Evolutionary conservation across 2,113 vertebrate genomes (phyloP).

Genomic region (Grus americana): DNA sequence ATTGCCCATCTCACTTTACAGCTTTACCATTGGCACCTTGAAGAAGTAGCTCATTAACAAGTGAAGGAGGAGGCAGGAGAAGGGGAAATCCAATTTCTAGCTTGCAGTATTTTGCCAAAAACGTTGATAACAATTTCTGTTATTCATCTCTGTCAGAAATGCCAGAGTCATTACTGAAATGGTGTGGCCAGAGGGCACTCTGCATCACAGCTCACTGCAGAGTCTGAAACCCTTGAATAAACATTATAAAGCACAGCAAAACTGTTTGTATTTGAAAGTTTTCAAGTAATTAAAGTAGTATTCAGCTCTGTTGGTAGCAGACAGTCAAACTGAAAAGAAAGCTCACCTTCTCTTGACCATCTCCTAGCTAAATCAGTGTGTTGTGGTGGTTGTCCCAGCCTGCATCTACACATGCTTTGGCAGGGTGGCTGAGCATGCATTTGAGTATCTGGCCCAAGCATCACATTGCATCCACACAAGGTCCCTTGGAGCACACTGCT

Average conservation of each 20-base stretch:
- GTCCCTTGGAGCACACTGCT: background rate
- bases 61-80: background rate
- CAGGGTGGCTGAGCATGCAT: background rate
- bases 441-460: background rate
- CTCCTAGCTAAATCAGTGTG: background rate
- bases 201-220: background rate
- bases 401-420: background rate
- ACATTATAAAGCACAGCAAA: background rate
- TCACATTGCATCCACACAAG: background rate
- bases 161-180: constrained; percentile 29
- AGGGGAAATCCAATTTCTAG: constrained; percentile 54
- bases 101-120: constrained; percentile 63
- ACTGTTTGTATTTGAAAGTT: background rate
- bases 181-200: constrained; percentile 38
- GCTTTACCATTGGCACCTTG: constrained; percentile 45
- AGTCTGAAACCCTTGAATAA: constrained; percentile 37
- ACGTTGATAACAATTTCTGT: constrained; percentile 50
- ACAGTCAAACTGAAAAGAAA: background rate
- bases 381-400: background rate
- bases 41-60: constrained; percentile 60
- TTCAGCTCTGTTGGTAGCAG: background rate
- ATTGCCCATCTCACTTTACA: constrained; percentile 30
- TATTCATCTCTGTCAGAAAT: constrained; percentile 62
- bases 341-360: background rate
- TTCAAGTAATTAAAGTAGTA: background rate